Percentiles rank a stretch among this genome's conserved stretches.
Conservation (phyloP, 2,797 vertebrate species). For the Chaetodon trifasciatus region DNA sequence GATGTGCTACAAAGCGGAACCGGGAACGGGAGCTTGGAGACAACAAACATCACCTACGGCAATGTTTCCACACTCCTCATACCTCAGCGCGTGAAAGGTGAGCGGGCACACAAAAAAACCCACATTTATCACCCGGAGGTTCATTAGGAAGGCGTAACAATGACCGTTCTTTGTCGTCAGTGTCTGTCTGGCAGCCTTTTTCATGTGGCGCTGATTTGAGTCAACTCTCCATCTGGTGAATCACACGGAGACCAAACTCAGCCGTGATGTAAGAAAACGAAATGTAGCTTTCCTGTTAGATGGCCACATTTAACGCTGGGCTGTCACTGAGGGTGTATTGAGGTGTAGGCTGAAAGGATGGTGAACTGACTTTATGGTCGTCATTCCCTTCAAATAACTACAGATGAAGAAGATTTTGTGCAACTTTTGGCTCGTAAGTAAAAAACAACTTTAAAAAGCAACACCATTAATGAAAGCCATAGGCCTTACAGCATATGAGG, state of each 20-base stretch:
- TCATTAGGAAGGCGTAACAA: not conserved
- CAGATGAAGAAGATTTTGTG: not conserved
- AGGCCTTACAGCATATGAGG: not conserved
- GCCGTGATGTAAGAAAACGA: not conserved
- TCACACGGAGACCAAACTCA: not conserved
- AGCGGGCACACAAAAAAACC: constrained; percentile 31
- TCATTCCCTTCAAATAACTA: no score
- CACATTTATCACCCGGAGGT: not conserved
- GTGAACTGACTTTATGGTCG: not conserved
- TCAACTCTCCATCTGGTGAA: not conserved
- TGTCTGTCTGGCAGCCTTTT: not conserved
- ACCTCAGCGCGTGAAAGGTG: constrained; percentile 75
- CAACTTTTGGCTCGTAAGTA: not conserved
- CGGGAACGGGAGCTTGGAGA: constrained; percentile 73
- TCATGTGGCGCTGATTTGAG: not conserved
- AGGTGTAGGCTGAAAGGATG: not conserved
- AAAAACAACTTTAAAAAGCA: not conserved
- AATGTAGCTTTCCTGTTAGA: not conserved
- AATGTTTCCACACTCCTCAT: constrained; percentile 65
- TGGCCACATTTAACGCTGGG: not conserved
- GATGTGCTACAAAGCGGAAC: constrained; percentile 60
- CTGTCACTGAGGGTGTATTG: not conserved
- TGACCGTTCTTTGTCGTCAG: no score
- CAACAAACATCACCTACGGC: constrained; percentile 75
- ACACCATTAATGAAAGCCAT: not conserved